Evolutionary conservation across 2,113 vertebrate species (phyloP).

Genomic region (Lipophrys pholis): DNA sequence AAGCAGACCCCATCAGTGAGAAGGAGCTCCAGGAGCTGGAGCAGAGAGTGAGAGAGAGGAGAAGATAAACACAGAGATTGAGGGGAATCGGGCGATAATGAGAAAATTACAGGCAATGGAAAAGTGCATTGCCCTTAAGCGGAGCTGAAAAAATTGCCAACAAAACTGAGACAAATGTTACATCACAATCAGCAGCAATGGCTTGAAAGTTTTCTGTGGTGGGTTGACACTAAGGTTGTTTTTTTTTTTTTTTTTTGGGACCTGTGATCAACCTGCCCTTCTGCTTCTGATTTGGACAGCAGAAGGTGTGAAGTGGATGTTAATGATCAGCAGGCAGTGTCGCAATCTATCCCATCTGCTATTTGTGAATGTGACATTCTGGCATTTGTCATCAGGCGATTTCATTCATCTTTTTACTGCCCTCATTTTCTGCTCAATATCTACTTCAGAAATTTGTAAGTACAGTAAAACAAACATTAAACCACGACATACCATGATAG

Average conservation of each 20-base stretch:
- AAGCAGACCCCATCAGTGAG: conserved; percentile 79
- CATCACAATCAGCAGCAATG: neutral
- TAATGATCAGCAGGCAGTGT: conserved; percentile 39
- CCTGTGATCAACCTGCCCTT: conserved; percentile 39
- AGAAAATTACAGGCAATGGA: conserved; percentile 33
- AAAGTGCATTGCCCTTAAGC: conserved; percentile 28
- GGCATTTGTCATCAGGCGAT: conserved; percentile 42
- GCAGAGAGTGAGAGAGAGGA: conserved; percentile 76
- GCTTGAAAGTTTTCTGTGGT: neutral
- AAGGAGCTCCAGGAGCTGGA: conserved; percentile 83
- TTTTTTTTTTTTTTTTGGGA: conserved; percentile 12
- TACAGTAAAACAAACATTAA: neutral
- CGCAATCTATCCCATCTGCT: conserved; percentile 68
- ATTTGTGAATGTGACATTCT: conserved; percentile 58
- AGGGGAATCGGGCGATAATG: conserved; percentile 40
- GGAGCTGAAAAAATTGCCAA: conserved; percentile 24
- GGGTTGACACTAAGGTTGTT: conserved; percentile 8
- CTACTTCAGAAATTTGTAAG: neutral
- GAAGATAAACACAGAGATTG: conserved; percentile 57
- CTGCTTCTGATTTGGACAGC: conserved; percentile 53
- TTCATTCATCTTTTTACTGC: conserved; percentile 52
- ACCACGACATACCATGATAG: neutral
- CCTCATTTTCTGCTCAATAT: conserved; percentile 17
- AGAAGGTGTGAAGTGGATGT: conserved; percentile 58
- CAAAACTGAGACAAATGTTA: conserved; percentile 31